These are phyloP conservation scores for Sarcophaga variegata DNA, from an alignment of 2,888 invertebrate species.

Conservation along the genomic window DNA sequence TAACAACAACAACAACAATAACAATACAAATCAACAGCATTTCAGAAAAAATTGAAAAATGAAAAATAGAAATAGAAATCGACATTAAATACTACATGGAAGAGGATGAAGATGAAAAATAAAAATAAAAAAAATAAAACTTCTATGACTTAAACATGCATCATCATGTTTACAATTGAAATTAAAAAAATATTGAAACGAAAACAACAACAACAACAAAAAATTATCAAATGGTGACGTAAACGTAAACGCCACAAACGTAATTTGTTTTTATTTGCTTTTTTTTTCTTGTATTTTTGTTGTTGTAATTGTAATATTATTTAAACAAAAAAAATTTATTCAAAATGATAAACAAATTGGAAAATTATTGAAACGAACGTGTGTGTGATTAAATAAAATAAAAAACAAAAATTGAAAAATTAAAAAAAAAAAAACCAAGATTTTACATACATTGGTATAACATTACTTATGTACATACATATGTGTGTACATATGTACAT, in stretches of 20 bases:
- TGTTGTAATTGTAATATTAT: conserved; percentile 1
- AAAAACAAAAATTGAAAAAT: too few relatives aligned
- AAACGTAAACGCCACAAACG: conserved; percentile 62
- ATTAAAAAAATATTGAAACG: not conserved
- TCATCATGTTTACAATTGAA: conserved; percentile 45
- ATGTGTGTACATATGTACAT: too few relatives aligned
- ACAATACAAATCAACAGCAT: not conserved
- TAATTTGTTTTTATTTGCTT: conserved; percentile 60
- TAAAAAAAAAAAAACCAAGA: too few relatives aligned
- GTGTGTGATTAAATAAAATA: not conserved
- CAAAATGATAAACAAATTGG: too few relatives aligned
- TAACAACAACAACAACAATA: conserved; percentile 16
- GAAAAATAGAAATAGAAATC: not conserved
- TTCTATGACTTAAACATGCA: conserved; percentile 33
- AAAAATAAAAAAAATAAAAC: conserved; percentile 14
- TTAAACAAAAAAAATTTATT: not conserved
- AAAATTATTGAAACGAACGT: not conserved
- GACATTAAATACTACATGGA: not conserved
- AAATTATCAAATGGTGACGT: conserved; percentile 59
- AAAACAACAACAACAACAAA: conserved; percentile 17
- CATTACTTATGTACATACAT: too few relatives aligned
- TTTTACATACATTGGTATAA: too few relatives aligned
- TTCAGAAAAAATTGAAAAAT: conserved; percentile 6
- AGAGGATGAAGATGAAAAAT: not conserved
- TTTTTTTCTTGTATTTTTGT: conserved; percentile 24